Percentiles rank a stretch among this genome's conserved stretches.
Conservation (phyloP, 2,797 vertebrate genomes). For the Smutsia temminckii region DNA sequence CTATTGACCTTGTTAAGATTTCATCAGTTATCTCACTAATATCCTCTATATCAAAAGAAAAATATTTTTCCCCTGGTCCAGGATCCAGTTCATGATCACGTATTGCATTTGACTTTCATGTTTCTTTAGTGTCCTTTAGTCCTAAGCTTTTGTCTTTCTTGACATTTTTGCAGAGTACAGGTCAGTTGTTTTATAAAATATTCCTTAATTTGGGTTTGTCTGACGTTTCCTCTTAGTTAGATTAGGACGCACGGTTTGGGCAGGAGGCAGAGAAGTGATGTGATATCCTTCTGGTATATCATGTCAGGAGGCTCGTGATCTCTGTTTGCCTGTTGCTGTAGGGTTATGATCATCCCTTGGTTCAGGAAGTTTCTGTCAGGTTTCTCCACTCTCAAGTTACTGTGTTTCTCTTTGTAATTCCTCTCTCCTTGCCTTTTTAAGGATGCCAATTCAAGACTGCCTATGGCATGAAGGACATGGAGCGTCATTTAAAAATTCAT, state of each 20-base stretch:
- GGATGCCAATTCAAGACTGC: slow-evolving; percentile 98
- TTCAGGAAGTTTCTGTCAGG: background rate
- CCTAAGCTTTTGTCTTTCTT: background rate
- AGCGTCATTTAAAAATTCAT: slow-evolving; percentile 96
- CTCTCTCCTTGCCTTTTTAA: slow-evolving; percentile 73
- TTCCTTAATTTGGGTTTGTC: background rate
- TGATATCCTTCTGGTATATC: rapidly evolving
- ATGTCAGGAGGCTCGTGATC: rapidly evolving
- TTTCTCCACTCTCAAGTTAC: background rate
- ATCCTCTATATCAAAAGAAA: background rate
- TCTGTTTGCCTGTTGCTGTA: background rate
- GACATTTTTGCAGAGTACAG: background rate
- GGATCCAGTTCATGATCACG: background rate
- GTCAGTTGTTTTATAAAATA: background rate
- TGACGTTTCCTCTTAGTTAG: background rate
- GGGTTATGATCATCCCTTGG: rapidly evolving
- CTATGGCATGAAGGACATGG: slow-evolving; percentile 99
- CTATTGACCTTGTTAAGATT: background rate
- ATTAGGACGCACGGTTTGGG: background rate
- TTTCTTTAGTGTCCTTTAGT: background rate
- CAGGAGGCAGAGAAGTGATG: background rate
- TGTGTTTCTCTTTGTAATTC: background rate
- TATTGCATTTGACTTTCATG: background rate
- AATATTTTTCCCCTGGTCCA: background rate
- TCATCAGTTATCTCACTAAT: background rate